Evolutionary conservation across 1,140 invertebrate species (phyloP), one percentile per base, ranked within the genome.

Genomic region (Latrodectus geometricus): DNA sequence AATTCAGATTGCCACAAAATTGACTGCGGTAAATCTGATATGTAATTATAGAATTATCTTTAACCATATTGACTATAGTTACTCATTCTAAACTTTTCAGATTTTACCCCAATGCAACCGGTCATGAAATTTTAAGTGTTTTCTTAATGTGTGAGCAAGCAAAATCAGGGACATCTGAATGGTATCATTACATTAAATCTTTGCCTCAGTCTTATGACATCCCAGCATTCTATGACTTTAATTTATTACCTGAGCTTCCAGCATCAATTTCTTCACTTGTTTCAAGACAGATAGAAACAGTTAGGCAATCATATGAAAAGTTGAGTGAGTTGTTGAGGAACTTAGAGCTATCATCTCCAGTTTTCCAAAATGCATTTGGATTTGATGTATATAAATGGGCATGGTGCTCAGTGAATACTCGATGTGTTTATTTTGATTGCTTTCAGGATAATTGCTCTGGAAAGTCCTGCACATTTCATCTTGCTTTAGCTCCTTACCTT

Each of bases 361-460:
- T 89, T 48, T 84, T 77, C n/a, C 20, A 65, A 8, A 50, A 82
- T 11, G 5, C 14, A 49, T 3, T 77, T 8, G 20, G 76, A 21
- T 90, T 86, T 88, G 80, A 90, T 12, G 49, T 88, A 9, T 92
- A 90, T 84, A 81, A 87, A 69, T 93, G 92, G 92, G 93, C 93
- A 1, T 96, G 95, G 92, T 94, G 94, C 89, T 92, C 93, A 87
- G 95, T 96, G 3, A 96, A 96, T 91, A 95, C 95, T 2, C 92
- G 96, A 89, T 94, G 94, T 79, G 93, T 96, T 20, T 93, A 91
- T 89, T 88, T 91, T 8, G 89, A 88, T 14, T 80, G 72, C 61
- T 52, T 35, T 66, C 49, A 69, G 20, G 61, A 54, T 8, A 54
- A 56, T 82, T 86, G 87, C 82, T 48, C 15, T 78, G 78, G 85